Conservation (phyloP, 1,140 invertebrate species). For the Mercenaria mercenaria region DNA sequence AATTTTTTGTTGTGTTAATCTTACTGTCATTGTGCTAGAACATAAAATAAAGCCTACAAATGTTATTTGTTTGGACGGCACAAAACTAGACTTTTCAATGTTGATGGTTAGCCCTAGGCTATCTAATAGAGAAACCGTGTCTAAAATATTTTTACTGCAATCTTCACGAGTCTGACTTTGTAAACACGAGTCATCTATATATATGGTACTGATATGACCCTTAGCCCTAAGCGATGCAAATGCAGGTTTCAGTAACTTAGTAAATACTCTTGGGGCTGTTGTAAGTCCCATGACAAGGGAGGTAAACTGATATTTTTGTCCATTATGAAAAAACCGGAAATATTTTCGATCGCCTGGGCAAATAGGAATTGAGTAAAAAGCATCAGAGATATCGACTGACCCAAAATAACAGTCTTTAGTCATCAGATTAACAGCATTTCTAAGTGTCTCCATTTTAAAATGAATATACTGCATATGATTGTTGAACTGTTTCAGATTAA, state of each 20-base stretch:
- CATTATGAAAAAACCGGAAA: background rate
- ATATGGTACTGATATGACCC: background rate
- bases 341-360: background rate
- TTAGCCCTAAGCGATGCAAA: background rate
- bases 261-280: background rate
- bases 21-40: background rate
- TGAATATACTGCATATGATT: too few species aligned
- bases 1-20: too few species aligned
- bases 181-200: constrained; percentile 25
- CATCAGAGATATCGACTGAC: background rate
- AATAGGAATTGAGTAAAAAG: constrained; percentile 6
- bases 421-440: background rate
- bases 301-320: background rate
- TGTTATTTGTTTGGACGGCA: background rate
- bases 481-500: too few species aligned
- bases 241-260: background rate
- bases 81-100: background rate
- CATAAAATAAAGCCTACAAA: background rate
- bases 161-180: background rate
- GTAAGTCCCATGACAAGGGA: background rate
- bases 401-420: background rate
- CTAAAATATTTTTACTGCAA: background rate
- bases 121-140: background rate
- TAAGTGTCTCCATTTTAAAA: too few species aligned
- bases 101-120: constrained; percentile 7